Conservation (phyloP, 2,113 vertebrate genomes). For the Dolichotis patagonum region DNA sequence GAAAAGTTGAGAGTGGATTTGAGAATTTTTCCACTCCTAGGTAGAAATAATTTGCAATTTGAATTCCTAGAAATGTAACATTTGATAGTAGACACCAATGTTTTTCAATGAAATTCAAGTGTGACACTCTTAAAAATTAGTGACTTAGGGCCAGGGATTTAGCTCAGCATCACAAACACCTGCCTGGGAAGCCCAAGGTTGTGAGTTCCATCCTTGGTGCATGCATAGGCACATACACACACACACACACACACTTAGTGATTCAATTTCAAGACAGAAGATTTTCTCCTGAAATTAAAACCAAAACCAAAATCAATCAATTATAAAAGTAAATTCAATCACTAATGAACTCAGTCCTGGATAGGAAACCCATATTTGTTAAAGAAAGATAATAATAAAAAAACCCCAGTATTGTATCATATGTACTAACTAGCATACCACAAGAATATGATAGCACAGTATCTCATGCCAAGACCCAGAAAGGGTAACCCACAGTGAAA, state of each 20-base stretch:
- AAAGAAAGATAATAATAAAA: background rate
- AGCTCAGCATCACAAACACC: no score
- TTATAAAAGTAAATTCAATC: background rate
- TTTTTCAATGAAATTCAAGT: background rate
- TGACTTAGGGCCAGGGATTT: background rate
- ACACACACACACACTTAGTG: no score
- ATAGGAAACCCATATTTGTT: background rate
- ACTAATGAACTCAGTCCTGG: background rate
- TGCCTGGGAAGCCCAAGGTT: no score
- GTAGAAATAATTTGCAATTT: background rate
- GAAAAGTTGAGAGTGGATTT: background rate
- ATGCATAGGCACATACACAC: no score
- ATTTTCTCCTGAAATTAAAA: background rate
- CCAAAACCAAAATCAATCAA: background rate
- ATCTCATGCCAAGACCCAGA: background rate
- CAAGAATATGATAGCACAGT: background rate
- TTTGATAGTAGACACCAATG: background rate
- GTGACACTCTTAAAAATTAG: background rate
- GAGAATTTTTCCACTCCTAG: background rate
- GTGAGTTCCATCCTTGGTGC: no score
- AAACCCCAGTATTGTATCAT: background rate
- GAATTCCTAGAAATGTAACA: background rate
- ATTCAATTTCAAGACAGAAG: background rate
- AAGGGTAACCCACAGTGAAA: background rate
- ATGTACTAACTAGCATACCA: background rate